Conservation (phyloP, 2,888 invertebrate species). For the Orthosia cruda region DNA sequence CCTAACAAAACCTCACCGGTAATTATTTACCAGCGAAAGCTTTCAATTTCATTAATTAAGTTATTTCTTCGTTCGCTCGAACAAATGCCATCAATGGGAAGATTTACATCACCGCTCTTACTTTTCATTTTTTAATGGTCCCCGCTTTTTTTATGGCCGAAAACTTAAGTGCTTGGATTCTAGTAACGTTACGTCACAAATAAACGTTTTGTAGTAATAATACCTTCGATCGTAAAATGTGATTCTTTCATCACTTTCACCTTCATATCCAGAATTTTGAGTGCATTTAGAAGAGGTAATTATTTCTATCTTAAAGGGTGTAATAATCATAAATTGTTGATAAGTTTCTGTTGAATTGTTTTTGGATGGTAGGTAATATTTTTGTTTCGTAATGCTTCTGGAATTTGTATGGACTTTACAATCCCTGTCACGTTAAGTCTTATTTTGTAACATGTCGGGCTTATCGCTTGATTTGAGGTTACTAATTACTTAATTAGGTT, state of each 20-base stretch:
- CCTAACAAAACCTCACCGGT: conserved; percentile 1
- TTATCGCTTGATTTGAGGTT: too few relatives aligned
- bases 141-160: conserved; percentile 63
- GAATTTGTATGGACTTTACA: not conserved
- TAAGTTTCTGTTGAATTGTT: not conserved
- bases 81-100: conserved; percentile 42
- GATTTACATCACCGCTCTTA: conserved; percentile 42
- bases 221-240: conserved; percentile 69
- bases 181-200: conserved; percentile 75
- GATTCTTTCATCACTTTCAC: conserved; percentile 72
- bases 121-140: conserved; percentile 58
- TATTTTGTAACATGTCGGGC: too few relatives aligned
- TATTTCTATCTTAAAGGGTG: conserved; percentile 2
- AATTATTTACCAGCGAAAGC: conserved; percentile 36
- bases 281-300: conserved; percentile 9
- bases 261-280: conserved; percentile 38
- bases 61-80: conserved; percentile 44
- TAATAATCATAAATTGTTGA: conserved; percentile 22
- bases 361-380: not conserved
- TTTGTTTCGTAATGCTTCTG: conserved; percentile 2
- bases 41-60: conserved; percentile 52
- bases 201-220: conserved; percentile 60
- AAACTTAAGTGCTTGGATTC: conserved; percentile 72
- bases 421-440: too few relatives aligned
- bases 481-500: too few relatives aligned